phyloP scores from a whole-genome alignment of 2,113 vertebrate genomes.

The Apodemus sylvaticus region DNA sequence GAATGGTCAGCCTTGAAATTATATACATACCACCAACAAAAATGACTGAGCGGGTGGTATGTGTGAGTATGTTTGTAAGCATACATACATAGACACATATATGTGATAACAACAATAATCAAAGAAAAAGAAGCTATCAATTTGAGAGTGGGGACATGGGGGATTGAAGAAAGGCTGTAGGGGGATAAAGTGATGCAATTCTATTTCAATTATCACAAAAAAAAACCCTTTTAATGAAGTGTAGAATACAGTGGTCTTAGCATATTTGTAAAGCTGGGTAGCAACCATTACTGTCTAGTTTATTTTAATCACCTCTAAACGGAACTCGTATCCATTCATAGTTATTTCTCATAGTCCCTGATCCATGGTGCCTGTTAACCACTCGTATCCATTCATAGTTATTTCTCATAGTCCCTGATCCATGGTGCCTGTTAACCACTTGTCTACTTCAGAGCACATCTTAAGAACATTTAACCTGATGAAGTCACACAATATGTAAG shows the following conservation, averaged over 20 bases:
- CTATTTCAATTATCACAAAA: neutral
- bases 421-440: neutral
- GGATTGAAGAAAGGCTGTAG: neutral
- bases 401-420: neutral
- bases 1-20: neutral
- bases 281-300: neutral
- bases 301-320: neutral
- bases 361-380: neutral
- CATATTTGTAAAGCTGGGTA: neutral
- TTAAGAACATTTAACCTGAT: neutral
- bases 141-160: neutral
- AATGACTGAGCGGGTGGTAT: neutral
- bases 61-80: neutral
- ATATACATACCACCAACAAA: neutral
- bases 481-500: neutral
- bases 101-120: neutral
- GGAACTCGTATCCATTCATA: neutral
- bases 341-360: neutral
- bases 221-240: neutral
- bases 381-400: neutral
- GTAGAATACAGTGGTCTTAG: neutral
- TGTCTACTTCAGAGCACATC: neutral
- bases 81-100: neutral
- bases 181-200: neutral
- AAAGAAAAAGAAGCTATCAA: neutral